Conservation (phyloP, 2,888 invertebrate species). For the Orthosia gothica region DNA sequence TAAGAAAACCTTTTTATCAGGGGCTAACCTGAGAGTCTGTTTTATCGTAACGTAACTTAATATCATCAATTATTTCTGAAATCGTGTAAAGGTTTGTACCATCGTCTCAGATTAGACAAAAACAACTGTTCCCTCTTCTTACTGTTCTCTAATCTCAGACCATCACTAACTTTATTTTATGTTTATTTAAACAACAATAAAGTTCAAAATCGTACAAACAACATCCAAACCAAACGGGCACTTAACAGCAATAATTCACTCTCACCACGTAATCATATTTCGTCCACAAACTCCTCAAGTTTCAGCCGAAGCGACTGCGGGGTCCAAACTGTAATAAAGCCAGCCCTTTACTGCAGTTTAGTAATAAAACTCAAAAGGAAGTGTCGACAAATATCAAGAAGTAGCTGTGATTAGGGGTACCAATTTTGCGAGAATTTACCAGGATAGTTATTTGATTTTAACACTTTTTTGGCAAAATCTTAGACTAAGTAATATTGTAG, state of each 20-base stretch:
- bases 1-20: too few relatives aligned
- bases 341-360: conserved; percentile 69
- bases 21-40: too few relatives aligned
- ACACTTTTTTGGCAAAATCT: too few relatives aligned
- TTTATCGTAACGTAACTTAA: too few relatives aligned
- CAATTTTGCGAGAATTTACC: not conserved
- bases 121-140: too few relatives aligned
- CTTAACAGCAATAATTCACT: conserved; percentile 38
- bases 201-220: not conserved
- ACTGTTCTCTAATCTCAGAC: too few relatives aligned
- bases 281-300: conserved; percentile 55
- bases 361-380: conserved; percentile 69
- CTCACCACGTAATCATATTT: conserved; percentile 53
- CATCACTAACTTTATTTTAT: too few relatives aligned
- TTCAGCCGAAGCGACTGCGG: conserved; percentile 43
- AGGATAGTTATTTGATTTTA: not conserved
- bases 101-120: too few relatives aligned
- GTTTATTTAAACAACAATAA: not conserved
- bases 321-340: conserved; percentile 63
- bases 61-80: too few relatives aligned
- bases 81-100: too few relatives aligned
- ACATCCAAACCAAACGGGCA: conserved; percentile 2
- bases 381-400: conserved; percentile 67
- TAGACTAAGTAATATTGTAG: too few relatives aligned
- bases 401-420: conserved; percentile 43